Evolutionary conservation across 2,797 vertebrate species (phyloP).

Genomic region (Cyclopterus lumpus): DNA sequence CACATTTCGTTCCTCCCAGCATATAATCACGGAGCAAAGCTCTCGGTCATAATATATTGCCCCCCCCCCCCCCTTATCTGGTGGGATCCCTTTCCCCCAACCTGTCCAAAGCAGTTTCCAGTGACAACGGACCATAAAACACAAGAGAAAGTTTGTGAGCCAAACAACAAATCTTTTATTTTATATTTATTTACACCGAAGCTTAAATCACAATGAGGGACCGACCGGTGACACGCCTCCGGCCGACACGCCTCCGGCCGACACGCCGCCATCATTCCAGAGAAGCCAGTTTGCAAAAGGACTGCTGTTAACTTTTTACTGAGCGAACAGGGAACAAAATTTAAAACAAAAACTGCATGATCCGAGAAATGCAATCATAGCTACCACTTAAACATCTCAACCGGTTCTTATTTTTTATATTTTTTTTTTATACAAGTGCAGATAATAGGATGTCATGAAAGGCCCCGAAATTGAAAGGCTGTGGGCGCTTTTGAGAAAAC

Average conservation of each 20-base stretch:
- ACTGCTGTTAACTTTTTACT: conserved; percentile 39
- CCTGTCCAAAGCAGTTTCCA: conserved; percentile 26
- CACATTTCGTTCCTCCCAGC: conserved; percentile 66
- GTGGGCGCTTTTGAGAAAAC: conserved; percentile 27
- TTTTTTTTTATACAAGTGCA: conserved; percentile 58
- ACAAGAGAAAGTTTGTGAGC: conserved; percentile 46
- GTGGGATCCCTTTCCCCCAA: conserved; percentile 27
- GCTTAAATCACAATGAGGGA: conserved; percentile 57
- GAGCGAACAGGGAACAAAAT: conserved; percentile 18
- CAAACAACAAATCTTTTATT: conserved; percentile 57
- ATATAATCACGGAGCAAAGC: conserved; percentile 45
- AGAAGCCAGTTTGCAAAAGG: conserved; percentile 29
- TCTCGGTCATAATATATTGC: conserved; percentile 34
- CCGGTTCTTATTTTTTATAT: conserved; percentile 29
- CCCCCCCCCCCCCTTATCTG: not conserved
- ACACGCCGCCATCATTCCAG: conserved; percentile 38
- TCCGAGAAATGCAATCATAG: conserved; percentile 28
- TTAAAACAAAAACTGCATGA: conserved; percentile 9
- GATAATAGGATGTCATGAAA: conserved; percentile 41
- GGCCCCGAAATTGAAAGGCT: conserved; percentile 46
- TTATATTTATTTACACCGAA: conserved; percentile 80
- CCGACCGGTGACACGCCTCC: conserved; percentile 31
- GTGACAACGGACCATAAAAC: conserved; percentile 37
- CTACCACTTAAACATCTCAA: conserved; percentile 35
- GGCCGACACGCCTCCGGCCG: conserved; percentile 38